Evolutionary conservation across 1,140 invertebrate species (phyloP), one percentile per base, ranked within the genome.

Genomic region (Drosophila burlai): DNA sequence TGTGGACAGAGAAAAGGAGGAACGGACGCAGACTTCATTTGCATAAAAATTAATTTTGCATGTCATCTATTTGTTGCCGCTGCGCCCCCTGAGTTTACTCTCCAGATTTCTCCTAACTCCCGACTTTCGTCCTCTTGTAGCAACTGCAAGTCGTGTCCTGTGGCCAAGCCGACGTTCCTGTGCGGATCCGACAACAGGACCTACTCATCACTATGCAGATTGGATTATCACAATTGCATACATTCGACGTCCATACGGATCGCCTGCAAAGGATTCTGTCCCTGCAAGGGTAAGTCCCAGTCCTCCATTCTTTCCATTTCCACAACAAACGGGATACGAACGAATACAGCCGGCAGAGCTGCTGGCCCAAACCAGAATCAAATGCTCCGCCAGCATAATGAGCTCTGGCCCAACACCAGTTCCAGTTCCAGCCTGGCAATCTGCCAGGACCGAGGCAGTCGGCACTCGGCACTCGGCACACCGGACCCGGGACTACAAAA

Each of bases 151-250:
- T 95, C 95, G 67, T 97, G 97, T 94, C 95, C 97, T 49, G 95
- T 97, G 80, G 95, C 81, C 95, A 96, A 93, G 80, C 96, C 97
- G 36, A 95, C 95, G 76, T 98, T 98, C 95, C 94, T 98, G 57
- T 98, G 97, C 93, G 97, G 97, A 69, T 96, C 95, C 38, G 97
- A 98, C 94, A 98, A 98, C 94, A 95, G 96, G 81, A 98, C 97
- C n/a, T 98, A 98, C 94, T 98, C 97, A 92, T 98, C 97, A 59
- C 94, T 97, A 58, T 98, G 97, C 93, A 95, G 97, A 76, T 94
- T 98, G 80, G 96, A 98, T 93, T 97, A 98, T 93, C 97, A 98
- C 94, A 98, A 98, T 94, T 98, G 97, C 94, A 96, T 98, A 93
- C 97, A 97, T 93, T 93, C 93, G 52, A 95, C 96, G 36, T 94